Evolutionary conservation across 1,140 invertebrate genomes (phyloP), one percentile per base, ranked within the genome.

Genomic region (Patella vulgata): DNA sequence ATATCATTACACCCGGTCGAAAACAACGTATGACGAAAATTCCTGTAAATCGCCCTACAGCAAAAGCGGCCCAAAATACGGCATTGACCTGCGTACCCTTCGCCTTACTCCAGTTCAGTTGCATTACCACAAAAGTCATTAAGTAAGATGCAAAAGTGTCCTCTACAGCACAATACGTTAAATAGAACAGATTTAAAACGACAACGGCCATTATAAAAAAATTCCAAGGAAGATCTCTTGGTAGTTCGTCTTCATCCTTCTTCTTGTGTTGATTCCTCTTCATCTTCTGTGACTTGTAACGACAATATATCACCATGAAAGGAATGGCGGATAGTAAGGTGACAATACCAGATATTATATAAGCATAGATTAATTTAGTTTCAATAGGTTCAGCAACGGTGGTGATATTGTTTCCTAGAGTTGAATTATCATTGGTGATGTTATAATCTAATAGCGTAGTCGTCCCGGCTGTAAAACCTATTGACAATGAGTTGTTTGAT

Each of bases 21-120:
- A 73, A 27, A 28, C 64, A 40, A 14, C 56, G 42, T 12, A 71
- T 60, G 2, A 75, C 39, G 47, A 73, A 55, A 9, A 77, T 67
- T 2, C 70, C 70, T 12, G 57, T 23, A 27, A 77, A 66, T 19
- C 75, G 44, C 1, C 61, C 65, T 5, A 47, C 30, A n/a, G 73
- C 71, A 53, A 74, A 73, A 9, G 59, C 44, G 0, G 59, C 59
- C 75, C 75, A 77, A 46, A 66, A 77, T 11, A 73, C 47, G 11
- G 73, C 71, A 1, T 65, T 68, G 19, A 68, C 60, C 27, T 55
- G 48, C 1, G 71, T 67, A 9, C 73, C 69, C 0, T 62, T 30
- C 2, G 57, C 36, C 44, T 73, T 75, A 19, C 57, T 55, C 70
- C 73, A 77, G 17, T 68, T 46, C 47, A 77, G 55, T 31, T 72